Evolutionary conservation across 2,113 vertebrate species (phyloP), one percentile per base, ranked within the genome.

Genomic region (Rhinolophus sinicus): DNA sequence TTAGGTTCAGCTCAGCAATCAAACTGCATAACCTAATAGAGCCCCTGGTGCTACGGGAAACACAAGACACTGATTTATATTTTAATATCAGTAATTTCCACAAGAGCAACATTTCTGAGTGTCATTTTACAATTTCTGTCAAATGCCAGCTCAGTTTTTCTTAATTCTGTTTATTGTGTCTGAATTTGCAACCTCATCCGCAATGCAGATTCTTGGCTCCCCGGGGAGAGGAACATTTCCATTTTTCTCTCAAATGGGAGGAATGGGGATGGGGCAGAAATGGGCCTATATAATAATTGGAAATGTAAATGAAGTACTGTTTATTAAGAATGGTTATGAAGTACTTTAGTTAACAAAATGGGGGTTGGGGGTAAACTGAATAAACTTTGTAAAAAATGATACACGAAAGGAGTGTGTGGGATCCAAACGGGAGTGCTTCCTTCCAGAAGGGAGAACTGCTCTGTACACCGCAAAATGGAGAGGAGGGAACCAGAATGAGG

Each of bases 41-140:
- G 97, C 90, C 96, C 96, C 97, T 94, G 96, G 96, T 97, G 93
- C 98, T 98, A 96, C 62, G 96, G 98, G 97, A 97, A 98, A 97
- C 98, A 98, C 96, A 98, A 98, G 99, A 99, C 98, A 98, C 99
- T 99, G 99, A 99, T 99, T 99, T 99, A 99, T 99, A 99, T 99
- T 99, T 99, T 99, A 99, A 99, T 99, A 99, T 99, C 98, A 98
- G 98, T 99, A 99, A 99, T 99, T 99, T 99, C 98, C 98, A 99
- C 98, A 97, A 98, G 98, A 98, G 98, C 96, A 95, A 97, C 98
- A 98, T 99, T 99, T 99, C 99, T 98, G 98, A 99, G 99, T 99
- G 99, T 99, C 99, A 99, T 99, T 99, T 99, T 99, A 99, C 99
- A 99, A 99, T 99, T 99, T 99, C 99, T 98, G 99, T 99, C 99